Base-by-base conservation (phyloP, 2,888 invertebrate species). In the Volucella inflata region DNA sequence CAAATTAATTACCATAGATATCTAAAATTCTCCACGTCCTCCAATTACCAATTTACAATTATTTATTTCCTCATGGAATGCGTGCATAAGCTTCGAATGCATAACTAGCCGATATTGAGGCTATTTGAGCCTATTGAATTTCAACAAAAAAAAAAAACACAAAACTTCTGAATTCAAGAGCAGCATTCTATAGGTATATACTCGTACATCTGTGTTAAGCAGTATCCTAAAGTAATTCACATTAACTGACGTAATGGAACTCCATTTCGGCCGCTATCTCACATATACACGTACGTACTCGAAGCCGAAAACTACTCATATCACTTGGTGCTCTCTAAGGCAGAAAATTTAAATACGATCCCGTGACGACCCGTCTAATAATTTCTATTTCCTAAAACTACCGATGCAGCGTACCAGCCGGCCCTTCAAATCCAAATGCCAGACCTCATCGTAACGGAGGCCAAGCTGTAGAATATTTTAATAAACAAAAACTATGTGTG, bases 401-500 rank as follows among this genome's bases (percentile, higher is more conserved):
- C 42, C 42, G 8, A 11, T 6, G 14, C 48, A 42, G 21, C 21
- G n/a, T 11, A 50, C 71, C 42, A 42, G 36, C 79, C 46, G 38
- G 21, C 50, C 16, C 60, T 40, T 11, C 51, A 6, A 30, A 30
- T 30, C 4, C 30, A 30, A 30, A 30, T 30, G 6, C 30, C 59
- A 67, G 67, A 60, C 74, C 46, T 75, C 46, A 65, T 71, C 70
- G 65, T 71, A 50, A 60, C 21, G 44, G 53, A 40, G 65, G 60
- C 72, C 55, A 72, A 55, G 55, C 60, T 59, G 60, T 77, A 67
- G 72, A 78, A 74, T 74, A 72, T 74, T 83, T 78, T 78, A 74
- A 76, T 76, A 60, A 76, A 78, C 78, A 78, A 78, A 72, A 74
- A 62, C 74, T 72, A 30, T 30, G 30, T 30, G 30, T 68, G 62